Evolutionary conservation across 2,888 invertebrate genomes (phyloP).

Genomic region (Tuta absoluta): DNA sequence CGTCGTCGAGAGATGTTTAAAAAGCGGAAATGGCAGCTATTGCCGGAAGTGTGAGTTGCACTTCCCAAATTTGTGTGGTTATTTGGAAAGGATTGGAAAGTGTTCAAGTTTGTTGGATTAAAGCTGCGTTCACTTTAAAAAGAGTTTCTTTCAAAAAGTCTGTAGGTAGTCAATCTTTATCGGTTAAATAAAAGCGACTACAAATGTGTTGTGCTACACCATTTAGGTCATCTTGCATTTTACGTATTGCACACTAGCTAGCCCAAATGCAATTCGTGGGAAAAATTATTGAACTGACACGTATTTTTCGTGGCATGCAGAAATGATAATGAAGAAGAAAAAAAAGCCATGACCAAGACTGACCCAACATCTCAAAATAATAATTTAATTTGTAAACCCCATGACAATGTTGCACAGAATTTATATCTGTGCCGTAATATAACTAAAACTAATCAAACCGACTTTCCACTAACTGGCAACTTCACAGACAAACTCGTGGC

Average conservation of each 20-base stretch:
- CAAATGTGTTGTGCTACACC: too few relatives aligned
- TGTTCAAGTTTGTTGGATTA: neutral
- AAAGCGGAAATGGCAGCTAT: neutral
- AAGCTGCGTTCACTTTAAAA: neutral
- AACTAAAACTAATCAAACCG: constrained; percentile 30
- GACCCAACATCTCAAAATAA: too few relatives aligned
- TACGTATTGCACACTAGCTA: too few relatives aligned
- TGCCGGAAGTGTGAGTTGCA: constrained; percentile 1
- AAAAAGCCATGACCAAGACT: too few relatives aligned
- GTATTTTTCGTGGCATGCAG: too few relatives aligned
- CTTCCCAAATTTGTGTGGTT: neutral
- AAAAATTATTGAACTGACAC: too few relatives aligned
- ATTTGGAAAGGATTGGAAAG: neutral
- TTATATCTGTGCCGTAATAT: neutral
- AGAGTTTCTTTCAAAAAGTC: too few relatives aligned
- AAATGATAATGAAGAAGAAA: too few relatives aligned
- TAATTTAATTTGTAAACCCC: neutral
- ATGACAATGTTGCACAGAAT: neutral
- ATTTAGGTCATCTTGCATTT: too few relatives aligned
- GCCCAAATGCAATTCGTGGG: too few relatives aligned
- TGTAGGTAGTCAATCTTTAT: too few relatives aligned
- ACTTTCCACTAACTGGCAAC: constrained; percentile 30
- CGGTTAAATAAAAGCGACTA: too few relatives aligned
- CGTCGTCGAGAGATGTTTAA: constrained; percentile 54
- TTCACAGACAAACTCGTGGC: constrained; percentile 10